A percentile compares a stretch with the other conserved stretches of the same genome.
phyloP scores from a whole-genome alignment of 2,113 vertebrate species.

The Opisthocomus hoazin region DNA sequence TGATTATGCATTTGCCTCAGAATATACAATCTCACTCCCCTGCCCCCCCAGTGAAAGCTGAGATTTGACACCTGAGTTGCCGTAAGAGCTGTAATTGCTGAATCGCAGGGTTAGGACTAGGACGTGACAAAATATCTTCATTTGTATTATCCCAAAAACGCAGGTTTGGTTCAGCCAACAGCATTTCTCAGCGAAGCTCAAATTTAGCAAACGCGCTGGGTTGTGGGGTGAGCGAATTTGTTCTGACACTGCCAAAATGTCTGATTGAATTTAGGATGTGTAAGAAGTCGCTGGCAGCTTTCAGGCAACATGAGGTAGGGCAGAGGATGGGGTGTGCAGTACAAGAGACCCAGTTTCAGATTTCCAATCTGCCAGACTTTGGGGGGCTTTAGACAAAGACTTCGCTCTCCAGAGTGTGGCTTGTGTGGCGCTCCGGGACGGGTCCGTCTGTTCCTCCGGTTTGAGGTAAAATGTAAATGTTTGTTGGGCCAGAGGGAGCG shows the following conservation, averaged over 20 bases:
- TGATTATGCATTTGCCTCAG: background rate
- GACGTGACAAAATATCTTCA: background rate
- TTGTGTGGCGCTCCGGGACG: background rate
- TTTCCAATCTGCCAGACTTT: background rate
- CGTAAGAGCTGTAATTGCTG: background rate
- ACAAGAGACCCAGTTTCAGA: background rate
- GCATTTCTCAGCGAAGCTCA: background rate
- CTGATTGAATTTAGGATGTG: background rate
- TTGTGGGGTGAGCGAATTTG: background rate
- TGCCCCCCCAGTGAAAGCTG: background rate
- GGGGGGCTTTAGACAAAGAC: background rate
- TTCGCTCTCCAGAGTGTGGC: accelerated
- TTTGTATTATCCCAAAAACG: background rate
- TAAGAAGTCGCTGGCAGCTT: background rate
- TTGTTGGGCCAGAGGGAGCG: constrained; percentile 19
- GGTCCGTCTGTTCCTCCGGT: background rate
- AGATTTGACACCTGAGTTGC: background rate
- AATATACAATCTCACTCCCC: background rate
- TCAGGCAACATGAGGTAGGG: background rate
- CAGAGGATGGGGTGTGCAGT: background rate
- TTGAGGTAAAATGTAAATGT: constrained; percentile 48
- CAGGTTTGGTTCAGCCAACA: background rate
- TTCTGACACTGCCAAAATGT: background rate
- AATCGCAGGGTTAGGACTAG: background rate
- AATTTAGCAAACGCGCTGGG: accelerated